A percentile compares a stretch with the other conserved stretches of the same genome.
Conservation (phyloP, 2,113 vertebrate genomes). For the Hyla sarda region DNA sequence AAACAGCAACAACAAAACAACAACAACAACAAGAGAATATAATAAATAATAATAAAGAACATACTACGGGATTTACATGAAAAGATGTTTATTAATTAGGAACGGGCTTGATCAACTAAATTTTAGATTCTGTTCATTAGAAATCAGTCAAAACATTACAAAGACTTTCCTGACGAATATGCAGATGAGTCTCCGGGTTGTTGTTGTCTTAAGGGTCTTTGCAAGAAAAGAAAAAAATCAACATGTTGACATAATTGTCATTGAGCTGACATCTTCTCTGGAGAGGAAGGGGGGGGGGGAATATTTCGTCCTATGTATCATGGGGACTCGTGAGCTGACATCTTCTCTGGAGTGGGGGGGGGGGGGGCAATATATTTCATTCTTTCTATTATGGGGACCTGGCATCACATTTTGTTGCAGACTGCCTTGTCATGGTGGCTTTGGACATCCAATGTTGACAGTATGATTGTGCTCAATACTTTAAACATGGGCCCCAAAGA, state of each 20-base stretch:
- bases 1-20: background rate
- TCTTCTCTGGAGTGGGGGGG: background rate
- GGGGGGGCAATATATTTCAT: background rate
- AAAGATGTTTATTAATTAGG: background rate
- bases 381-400: background rate
- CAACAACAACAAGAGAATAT: background rate
- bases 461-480: no score
- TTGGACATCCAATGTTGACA: no score
- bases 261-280: background rate
- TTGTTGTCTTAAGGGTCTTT: background rate
- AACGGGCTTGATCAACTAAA: background rate
- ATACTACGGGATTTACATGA: background rate
- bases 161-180: background rate
- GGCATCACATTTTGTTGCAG: background rate
- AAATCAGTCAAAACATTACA: background rate
- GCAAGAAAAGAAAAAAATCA: background rate
- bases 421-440: background rate
- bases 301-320: background rate
- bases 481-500: no score
- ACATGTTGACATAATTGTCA: background rate
- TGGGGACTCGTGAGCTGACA: background rate
- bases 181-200: background rate
- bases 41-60: background rate
- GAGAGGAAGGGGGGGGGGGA: no score
- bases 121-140: background rate